These are phyloP conservation scores for Epizoanthus rinbou DNA, from an alignment of 92 coral and sea anemone genomes.

Conservation along the genomic window DNA sequence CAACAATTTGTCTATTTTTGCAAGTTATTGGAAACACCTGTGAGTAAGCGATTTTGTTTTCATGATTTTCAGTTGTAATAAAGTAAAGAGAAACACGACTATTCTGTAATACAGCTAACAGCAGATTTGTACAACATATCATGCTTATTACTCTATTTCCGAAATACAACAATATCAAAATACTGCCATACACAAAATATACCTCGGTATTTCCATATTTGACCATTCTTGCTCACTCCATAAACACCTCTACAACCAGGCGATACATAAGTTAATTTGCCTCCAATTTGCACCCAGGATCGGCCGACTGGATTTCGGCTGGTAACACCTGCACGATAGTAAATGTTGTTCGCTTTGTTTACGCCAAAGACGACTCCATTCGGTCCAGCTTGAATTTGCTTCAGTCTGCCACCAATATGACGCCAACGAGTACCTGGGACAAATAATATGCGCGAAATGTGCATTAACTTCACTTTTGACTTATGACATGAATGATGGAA, in stretches of 20 bases:
- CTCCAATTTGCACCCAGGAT: slow-evolving; percentile 39
- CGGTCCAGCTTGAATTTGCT: slow-evolving; percentile 55
- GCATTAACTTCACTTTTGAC: no score
- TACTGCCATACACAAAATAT: not conserved
- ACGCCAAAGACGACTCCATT: slow-evolving; percentile 46
- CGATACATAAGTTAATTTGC: slow-evolving; percentile 45
- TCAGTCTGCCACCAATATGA: slow-evolving; percentile 47
- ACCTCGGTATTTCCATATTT: slow-evolving; percentile 37
- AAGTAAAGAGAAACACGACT: no score
- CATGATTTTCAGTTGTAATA: no score
- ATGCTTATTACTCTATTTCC: no score
- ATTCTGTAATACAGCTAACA: no score
- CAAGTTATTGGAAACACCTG: not conserved
- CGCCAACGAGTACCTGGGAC: slow-evolving; percentile 36
- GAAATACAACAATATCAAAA: not conserved
- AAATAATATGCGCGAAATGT: no score
- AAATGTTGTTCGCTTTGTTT: slow-evolving; percentile 17
- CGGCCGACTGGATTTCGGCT: slow-evolving; percentile 23
- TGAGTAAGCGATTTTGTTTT: no score
- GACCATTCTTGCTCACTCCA: slow-evolving; percentile 49
- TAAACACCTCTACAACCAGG: slow-evolving; percentile 44
- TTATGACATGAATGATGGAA: no score
- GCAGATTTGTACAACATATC: no score
- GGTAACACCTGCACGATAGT: slow-evolving; percentile 33
- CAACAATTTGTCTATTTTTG: not conserved